A percentile compares a stretch with the other conserved stretches of the same genome.
phyloP scores from a whole-genome alignment of 2,113 vertebrate species.

The Syrrhaptes paradoxus region DNA sequence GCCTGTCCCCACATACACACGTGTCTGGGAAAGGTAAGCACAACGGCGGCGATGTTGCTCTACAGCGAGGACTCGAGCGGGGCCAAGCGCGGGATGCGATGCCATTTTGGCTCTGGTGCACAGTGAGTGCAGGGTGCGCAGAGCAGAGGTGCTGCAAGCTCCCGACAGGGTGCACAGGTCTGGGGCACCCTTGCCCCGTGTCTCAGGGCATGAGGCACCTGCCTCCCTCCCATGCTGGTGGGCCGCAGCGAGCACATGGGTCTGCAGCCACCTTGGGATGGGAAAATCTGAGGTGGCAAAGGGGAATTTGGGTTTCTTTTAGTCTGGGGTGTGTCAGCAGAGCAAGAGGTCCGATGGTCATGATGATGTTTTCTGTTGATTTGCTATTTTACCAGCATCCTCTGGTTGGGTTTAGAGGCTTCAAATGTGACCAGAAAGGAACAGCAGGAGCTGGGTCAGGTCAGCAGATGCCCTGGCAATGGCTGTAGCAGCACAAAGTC shows the following conservation, averaged over 20 bases:
- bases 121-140: rapidly evolving
- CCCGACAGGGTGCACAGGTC: rapidly evolving
- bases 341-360: not conserved
- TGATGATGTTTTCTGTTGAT: not conserved
- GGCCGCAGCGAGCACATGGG: rapidly evolving
- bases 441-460: not conserved
- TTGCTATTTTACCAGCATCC: not conserved
- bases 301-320: not conserved
- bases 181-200: rapidly evolving
- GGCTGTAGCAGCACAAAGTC: not conserved
- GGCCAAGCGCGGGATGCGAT: not conserved
- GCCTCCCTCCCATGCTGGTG: rapidly evolving
- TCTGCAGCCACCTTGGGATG: rapidly evolving
- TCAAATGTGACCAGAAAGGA: not conserved
- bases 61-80: rapidly evolving
- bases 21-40: constrained; percentile 30
- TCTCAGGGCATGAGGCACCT: rapidly evolving
- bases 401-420: not conserved
- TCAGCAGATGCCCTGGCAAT: not conserved
- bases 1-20: not conserved
- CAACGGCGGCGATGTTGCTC: not conserved
- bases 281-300: not conserved
- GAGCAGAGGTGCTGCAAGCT: not conserved
- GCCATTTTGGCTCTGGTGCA: rapidly evolving
- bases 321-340: rapidly evolving